These are phyloP conservation scores for Poeciliopsis infans DNA, from an alignment of 2,797 vertebrate species.

Conservation along the genomic window DNA sequence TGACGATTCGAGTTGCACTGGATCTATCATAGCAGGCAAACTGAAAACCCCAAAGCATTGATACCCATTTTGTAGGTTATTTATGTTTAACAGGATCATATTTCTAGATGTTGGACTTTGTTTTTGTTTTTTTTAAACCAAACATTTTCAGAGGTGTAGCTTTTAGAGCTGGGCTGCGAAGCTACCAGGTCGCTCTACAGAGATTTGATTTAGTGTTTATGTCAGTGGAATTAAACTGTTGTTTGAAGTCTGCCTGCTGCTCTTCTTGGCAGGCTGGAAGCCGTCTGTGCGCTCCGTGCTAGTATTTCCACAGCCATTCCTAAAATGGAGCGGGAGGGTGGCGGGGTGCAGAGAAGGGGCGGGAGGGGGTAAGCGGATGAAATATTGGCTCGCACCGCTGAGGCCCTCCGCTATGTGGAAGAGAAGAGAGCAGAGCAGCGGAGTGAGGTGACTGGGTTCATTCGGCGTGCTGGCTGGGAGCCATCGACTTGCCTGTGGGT, in stretches of 20 bases:
- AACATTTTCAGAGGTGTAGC: background rate
- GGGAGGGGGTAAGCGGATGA: constrained; percentile 58
- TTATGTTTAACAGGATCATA: background rate
- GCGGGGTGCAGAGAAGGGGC: background rate
- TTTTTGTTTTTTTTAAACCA: background rate
- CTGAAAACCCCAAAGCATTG: background rate
- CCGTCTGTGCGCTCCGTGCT: constrained; percentile 53
- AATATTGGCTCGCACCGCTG: constrained; percentile 67
- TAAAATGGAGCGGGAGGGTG: constrained; percentile 69
- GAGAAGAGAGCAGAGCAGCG: constrained; percentile 57
- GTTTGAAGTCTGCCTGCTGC: constrained; percentile 67
- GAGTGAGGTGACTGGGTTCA: constrained; percentile 82
- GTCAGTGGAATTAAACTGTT: constrained; percentile 63
- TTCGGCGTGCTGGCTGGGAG: constrained; percentile 73
- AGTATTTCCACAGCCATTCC: constrained; percentile 73
- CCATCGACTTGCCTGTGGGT: constrained; percentile 80
- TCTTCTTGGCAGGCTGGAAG: constrained; percentile 59
- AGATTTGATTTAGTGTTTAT: constrained; percentile 62
- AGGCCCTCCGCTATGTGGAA: constrained; percentile 66
- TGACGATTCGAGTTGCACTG: background rate
- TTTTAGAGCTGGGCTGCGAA: constrained; percentile 23
- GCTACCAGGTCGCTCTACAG: constrained; percentile 25
- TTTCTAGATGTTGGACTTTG: background rate
- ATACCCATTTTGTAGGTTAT: background rate
- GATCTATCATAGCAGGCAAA: background rate